Evolutionary conservation across 2,888 invertebrate genomes (phyloP).

Genomic region (Lingula anatina): DNA sequence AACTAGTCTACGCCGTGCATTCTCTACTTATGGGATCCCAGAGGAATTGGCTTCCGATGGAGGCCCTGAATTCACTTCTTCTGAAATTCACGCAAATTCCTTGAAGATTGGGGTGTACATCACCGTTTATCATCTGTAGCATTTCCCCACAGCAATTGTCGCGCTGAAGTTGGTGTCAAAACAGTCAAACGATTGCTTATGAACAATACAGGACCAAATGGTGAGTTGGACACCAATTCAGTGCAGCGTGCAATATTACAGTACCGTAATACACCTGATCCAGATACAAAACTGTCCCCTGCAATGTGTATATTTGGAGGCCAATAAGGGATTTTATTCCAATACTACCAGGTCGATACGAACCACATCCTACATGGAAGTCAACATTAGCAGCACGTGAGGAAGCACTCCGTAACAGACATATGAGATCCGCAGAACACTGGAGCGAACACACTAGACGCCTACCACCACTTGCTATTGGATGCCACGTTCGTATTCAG

Average conservation of each 20-base stretch:
- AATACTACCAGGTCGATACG: too few relatives aligned
- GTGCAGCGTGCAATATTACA: conserved; percentile 21
- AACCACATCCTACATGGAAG: too few relatives aligned
- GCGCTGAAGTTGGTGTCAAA: too few relatives aligned
- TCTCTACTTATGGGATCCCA: conserved; percentile 20
- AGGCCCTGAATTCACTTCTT: conserved; percentile 20
- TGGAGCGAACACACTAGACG: conserved; percentile 16
- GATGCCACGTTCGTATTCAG: too few relatives aligned
- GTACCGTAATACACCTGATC: conserved; percentile 20
- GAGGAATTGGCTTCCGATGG: conserved; percentile 23
- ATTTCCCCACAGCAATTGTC: too few relatives aligned
- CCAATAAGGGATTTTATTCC: too few relatives aligned
- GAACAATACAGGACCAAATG: conserved; percentile 18
- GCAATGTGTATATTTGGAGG: conserved; percentile 19
- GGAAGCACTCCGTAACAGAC: too few relatives aligned
- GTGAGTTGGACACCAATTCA: conserved; percentile 19
- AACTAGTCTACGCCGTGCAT: conserved; percentile 14
- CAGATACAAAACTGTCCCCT: conserved; percentile 20
- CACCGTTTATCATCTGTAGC: conserved; percentile 25
- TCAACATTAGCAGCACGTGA: too few relatives aligned
- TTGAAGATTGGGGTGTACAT: conserved; percentile 18
- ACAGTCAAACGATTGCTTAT: conserved; percentile 20
- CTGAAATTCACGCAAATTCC: conserved; percentile 14
- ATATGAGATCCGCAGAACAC: conserved; percentile 15
- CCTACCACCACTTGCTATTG: too few relatives aligned